A percentile compares a stretch with the other conserved stretches of the same genome.
phyloP scores from a whole-genome alignment of 2,888 invertebrate species.

The Macaria notata region DNA sequence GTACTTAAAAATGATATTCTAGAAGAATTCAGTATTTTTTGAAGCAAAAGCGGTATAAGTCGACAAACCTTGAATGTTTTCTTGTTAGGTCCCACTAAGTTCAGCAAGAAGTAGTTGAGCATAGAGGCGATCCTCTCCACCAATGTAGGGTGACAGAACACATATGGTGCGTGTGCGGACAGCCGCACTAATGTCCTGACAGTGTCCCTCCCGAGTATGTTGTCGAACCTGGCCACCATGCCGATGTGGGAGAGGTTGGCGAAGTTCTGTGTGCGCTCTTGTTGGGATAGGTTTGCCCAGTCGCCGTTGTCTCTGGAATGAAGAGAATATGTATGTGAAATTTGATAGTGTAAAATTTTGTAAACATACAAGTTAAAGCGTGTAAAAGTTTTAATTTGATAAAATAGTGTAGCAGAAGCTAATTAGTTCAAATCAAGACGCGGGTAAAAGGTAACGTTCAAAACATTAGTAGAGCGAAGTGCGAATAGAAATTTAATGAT shows the following conservation, averaged over 20 bases:
- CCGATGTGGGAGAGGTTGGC: constrained; percentile 88
- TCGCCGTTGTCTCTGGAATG: constrained; percentile 85
- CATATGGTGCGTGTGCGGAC: constrained; percentile 87
- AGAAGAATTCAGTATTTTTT: too few relatives aligned
- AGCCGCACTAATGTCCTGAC: constrained; percentile 91
- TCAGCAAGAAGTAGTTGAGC: constrained; percentile 96
- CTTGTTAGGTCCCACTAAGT: constrained; percentile 95
- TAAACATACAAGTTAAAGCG: too few relatives aligned
- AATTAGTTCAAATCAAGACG: too few relatives aligned
- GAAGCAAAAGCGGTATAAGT: too few relatives aligned
- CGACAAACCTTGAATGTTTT: constrained; percentile 90
- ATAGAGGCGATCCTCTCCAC: constrained; percentile 96
- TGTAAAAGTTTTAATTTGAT: too few relatives aligned
- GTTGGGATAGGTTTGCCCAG: constrained; percentile 86
- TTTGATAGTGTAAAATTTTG: too few relatives aligned
- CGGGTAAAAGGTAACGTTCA: too few relatives aligned
- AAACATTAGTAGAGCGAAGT: too few relatives aligned
- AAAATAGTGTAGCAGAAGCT: too few relatives aligned
- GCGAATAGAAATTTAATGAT: too few relatives aligned
- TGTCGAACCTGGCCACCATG: constrained; percentile 94
- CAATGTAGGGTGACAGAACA: constrained; percentile 95
- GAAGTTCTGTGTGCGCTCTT: constrained; percentile 89
- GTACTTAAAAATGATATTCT: too few relatives aligned
- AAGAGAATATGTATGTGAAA: too few relatives aligned
- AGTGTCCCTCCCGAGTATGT: constrained; percentile 94